Evolutionary conservation across 1,140 invertebrate genomes (phyloP).

Genomic region (Anadara kagoshimensis): DNA sequence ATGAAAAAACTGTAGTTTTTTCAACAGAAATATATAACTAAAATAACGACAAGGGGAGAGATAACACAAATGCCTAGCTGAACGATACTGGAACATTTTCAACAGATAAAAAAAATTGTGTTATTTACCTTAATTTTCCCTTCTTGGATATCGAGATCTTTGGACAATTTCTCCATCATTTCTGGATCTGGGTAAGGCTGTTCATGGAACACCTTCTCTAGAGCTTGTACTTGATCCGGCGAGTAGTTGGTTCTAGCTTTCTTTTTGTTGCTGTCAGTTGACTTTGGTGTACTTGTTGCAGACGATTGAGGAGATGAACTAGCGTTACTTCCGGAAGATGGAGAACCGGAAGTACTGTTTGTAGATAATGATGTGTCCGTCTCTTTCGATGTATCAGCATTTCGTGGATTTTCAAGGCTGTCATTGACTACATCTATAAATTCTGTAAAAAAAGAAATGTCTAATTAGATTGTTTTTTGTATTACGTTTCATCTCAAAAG

Average conservation of each 20-base stretch:
- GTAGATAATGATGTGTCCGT: slow-evolving; percentile 48
- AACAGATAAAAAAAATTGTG: too few relatives aligned
- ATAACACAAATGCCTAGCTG: too few relatives aligned
- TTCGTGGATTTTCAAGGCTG: too few relatives aligned
- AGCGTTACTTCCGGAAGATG: slow-evolving; percentile 30
- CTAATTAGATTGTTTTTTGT: too few relatives aligned
- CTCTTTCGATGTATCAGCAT: slow-evolving; percentile 12
- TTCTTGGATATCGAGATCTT: slow-evolving; percentile 50
- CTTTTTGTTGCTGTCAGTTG: slow-evolving; percentile 37
- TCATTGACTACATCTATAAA: slow-evolving; percentile 8
- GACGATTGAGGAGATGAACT: slow-evolving; percentile 32
- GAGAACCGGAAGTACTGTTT: slow-evolving; percentile 31
- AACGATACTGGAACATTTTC: too few relatives aligned
- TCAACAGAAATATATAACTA: too few relatives aligned
- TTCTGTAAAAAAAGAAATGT: background rate
- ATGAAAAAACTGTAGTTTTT: too few relatives aligned
- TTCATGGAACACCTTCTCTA: slow-evolving; percentile 55
- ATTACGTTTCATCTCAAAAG: too few relatives aligned
- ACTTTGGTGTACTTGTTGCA: slow-evolving; percentile 28
- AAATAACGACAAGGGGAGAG: too few relatives aligned
- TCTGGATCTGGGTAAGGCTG: slow-evolving; percentile 58
- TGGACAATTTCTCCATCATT: slow-evolving; percentile 50
- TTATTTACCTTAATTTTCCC: slow-evolving; percentile 51
- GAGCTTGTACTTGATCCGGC: slow-evolving; percentile 45
- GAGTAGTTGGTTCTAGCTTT: slow-evolving; percentile 55